Percentiles rank a stretch among this genome's conserved stretches.
These are phyloP conservation scores for Antheraea assamensis DNA, from an alignment of 2,888 invertebrate species.

Conservation along the genomic window DNA sequence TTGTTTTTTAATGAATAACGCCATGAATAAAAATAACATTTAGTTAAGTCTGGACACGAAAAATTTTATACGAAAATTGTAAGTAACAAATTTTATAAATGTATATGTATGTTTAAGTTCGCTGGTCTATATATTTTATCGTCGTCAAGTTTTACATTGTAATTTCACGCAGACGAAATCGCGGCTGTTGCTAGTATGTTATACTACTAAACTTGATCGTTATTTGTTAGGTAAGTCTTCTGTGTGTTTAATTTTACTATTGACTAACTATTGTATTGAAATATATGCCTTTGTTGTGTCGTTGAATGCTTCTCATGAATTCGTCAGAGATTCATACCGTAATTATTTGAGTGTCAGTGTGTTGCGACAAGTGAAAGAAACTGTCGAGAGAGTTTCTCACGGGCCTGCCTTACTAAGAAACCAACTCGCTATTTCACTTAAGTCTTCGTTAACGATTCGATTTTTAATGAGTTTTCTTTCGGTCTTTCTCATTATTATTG, in stretches of 20 bases:
- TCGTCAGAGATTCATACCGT: conserved; percentile 42
- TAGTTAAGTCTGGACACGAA: conserved; percentile 22
- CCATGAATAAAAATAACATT: conserved; percentile 24
- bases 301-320: conserved; percentile 57
- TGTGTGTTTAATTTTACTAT: background rate
- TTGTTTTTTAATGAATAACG: conserved; percentile 30
- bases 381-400: conserved; percentile 64
- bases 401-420: conserved; percentile 51
- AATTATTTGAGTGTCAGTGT: conserved; percentile 53
- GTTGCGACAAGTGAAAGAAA: conserved; percentile 59
- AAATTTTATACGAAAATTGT: conserved; percentile 23
- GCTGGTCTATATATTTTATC: no score
- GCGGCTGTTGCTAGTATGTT: no score
- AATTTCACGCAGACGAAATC: no score
- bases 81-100: background rate
- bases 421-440: conserved; percentile 58
- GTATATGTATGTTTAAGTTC: no score
- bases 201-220: no score
- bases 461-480: conserved; percentile 48
- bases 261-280: conserved; percentile 18
- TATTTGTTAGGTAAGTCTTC: conserved; percentile 5
- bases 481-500: conserved; percentile 16
- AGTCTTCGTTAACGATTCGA: conserved; percentile 44
- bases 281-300: conserved; percentile 35
- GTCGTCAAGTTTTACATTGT: no score